A percentile compares a stretch with the other conserved stretches of the same genome.
Conservation (phyloP, 2,113 vertebrate species). For the Lepidothrix coronata region DNA sequence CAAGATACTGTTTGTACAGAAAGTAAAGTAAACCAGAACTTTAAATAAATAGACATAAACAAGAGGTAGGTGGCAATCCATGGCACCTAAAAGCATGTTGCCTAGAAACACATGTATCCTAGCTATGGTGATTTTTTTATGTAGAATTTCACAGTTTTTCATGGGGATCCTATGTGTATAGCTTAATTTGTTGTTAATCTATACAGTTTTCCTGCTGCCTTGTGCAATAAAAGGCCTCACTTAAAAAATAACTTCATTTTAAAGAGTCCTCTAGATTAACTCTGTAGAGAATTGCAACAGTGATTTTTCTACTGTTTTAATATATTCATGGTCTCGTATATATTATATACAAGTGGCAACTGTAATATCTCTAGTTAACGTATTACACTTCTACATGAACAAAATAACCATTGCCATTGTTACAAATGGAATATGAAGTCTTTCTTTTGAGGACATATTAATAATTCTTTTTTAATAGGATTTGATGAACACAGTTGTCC, state of each 20-base stretch:
- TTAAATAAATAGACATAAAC: background rate
- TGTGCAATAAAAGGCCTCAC: background rate
- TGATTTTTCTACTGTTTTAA: background rate
- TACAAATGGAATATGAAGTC: background rate
- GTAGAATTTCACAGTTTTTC: background rate
- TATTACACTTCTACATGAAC: background rate
- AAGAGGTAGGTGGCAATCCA: background rate
- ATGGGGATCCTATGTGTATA: background rate
- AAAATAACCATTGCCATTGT: background rate
- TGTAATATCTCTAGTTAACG: background rate
- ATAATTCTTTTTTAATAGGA: conserved; percentile 67
- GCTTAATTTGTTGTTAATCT: background rate
- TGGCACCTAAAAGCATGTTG: background rate
- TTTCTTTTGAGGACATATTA: background rate
- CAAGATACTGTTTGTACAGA: background rate
- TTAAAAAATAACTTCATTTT: background rate
- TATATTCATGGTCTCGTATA: background rate
- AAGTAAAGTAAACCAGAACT: background rate
- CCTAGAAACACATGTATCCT: background rate
- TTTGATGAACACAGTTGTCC: conserved; percentile 74
- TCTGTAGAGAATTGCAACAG: background rate
- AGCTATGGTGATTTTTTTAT: background rate
- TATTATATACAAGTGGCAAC: background rate
- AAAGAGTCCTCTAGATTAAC: background rate
- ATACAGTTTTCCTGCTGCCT: background rate